These are phyloP conservation scores for Zonotrichia albicollis DNA, from an alignment of 2,797 vertebrate genomes.

Conservation along the genomic window DNA sequence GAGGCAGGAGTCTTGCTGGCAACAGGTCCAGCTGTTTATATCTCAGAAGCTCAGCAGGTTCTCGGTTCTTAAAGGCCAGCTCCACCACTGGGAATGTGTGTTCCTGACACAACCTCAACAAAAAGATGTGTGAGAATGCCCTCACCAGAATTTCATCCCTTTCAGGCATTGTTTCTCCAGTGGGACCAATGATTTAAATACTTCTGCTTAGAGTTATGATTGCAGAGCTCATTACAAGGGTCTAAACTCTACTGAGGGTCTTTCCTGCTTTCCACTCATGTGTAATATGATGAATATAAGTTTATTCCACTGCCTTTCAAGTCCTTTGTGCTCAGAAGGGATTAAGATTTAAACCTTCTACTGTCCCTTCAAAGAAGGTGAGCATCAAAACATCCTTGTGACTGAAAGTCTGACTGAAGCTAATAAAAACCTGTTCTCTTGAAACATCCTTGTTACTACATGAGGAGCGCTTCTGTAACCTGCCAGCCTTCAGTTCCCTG, in stretches of 20 bases:
- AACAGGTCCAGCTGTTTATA: neutral
- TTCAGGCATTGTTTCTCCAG: neutral
- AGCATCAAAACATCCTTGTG: neutral
- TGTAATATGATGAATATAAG: neutral
- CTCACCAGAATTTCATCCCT: neutral
- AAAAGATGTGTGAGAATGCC: neutral
- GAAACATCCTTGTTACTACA: neutral
- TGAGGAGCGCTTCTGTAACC: neutral
- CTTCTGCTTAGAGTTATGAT: neutral
- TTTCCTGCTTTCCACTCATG: neutral
- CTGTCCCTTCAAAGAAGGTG: neutral
- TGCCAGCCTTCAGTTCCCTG: neutral
- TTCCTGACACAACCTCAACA: neutral
- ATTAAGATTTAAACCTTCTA: neutral
- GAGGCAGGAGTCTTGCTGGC: neutral
- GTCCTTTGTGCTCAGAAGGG: neutral
- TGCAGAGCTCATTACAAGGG: neutral
- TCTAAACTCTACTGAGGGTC: neutral
- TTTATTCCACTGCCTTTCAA: neutral
- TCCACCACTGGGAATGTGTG: neutral
- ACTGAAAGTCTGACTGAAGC: neutral
- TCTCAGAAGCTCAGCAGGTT: neutral
- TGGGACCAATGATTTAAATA: neutral
- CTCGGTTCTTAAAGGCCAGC: neutral
- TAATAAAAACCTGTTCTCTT: neutral